phyloP scores from a whole-genome alignment of 92 coral and sea anemone species.

The Desmophyllum pertusum region DNA sequence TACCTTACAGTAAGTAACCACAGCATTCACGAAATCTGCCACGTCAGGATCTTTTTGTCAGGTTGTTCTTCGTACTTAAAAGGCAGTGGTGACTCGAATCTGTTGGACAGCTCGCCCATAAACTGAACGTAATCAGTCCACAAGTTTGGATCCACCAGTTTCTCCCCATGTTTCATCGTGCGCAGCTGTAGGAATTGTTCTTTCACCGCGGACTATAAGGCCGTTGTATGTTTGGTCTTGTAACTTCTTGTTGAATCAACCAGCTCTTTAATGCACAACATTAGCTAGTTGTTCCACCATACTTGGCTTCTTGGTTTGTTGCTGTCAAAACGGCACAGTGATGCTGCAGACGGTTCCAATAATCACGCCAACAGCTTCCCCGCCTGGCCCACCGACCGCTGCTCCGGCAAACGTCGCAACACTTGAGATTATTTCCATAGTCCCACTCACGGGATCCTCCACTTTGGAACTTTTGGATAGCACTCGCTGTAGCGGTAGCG shows the following conservation, averaged over 20 bases:
- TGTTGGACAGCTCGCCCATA: too few relatives aligned
- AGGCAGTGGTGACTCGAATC: conserved; percentile 12
- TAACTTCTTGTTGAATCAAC: not conserved
- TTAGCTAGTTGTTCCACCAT: not conserved
- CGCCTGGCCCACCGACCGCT: too few relatives aligned
- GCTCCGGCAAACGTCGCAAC: not conserved
- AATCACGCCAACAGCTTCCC: not conserved
- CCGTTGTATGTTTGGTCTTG: conserved; percentile 4
- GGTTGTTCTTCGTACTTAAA: not conserved
- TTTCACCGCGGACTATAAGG: conserved; percentile 15
- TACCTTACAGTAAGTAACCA: conserved; percentile 25
- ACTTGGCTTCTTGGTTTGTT: conserved; percentile 1
- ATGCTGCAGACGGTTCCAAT: not conserved
- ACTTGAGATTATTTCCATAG: conserved; percentile 14
- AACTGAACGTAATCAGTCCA: conserved; percentile 20
- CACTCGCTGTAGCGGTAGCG: conserved; percentile 1
- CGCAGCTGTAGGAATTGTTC: conserved; percentile 10
- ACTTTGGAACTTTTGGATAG: not conserved
- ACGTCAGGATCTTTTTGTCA: conserved; percentile 3
- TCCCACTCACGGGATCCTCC: not conserved
- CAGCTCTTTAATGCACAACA: not conserved
- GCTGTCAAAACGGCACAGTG: not conserved
- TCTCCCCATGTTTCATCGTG: not conserved
- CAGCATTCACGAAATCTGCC: conserved; percentile 27
- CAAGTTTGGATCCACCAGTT: not conserved